phyloP scores from a whole-genome alignment of 2,888 invertebrate species.

The Amphiduros pacificus region DNA sequence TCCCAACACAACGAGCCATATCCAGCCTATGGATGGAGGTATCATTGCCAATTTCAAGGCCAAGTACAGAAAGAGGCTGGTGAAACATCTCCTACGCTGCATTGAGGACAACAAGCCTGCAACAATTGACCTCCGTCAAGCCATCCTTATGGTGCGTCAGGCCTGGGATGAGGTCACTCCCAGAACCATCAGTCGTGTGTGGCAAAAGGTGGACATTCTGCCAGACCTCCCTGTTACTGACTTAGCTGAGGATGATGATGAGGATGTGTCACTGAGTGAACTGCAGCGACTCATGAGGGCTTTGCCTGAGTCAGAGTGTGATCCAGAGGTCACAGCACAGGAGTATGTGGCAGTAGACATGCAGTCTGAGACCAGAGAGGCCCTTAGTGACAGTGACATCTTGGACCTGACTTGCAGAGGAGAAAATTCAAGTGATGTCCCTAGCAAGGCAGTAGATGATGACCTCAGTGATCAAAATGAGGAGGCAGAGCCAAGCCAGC shows the following conservation, averaged over 20 bases:
- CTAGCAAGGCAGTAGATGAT: not conserved
- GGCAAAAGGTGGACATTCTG: not conserved
- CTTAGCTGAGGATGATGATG: not conserved
- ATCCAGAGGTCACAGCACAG: not conserved
- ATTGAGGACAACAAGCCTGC: conserved; percentile 16
- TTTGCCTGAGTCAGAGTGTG: not conserved
- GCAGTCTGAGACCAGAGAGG: not conserved
- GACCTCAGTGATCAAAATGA: not conserved
- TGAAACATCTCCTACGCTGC: conserved; percentile 17
- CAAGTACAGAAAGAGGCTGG: conserved; percentile 21
- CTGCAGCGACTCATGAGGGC: not conserved
- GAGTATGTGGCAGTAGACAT: not conserved
- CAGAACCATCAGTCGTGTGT: not conserved
- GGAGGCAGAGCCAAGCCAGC: not conserved
- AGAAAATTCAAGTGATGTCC: too few relatives aligned
- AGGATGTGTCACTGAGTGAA: not conserved
- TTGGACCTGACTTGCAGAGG: too few relatives aligned
- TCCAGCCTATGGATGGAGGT: conserved; percentile 32
- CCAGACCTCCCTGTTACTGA: not conserved
- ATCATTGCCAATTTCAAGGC: conserved; percentile 27
- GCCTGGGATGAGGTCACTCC: conserved; percentile 21
- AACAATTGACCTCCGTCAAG: conserved; percentile 18
- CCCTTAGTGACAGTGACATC: not conserved
- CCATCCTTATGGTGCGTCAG: conserved; percentile 22
- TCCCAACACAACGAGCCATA: conserved; percentile 29